These are phyloP conservation scores for Caenorhabditis virilis DNA, from an alignment of 2,888 invertebrate genomes.

Conservation along the genomic window DNA sequence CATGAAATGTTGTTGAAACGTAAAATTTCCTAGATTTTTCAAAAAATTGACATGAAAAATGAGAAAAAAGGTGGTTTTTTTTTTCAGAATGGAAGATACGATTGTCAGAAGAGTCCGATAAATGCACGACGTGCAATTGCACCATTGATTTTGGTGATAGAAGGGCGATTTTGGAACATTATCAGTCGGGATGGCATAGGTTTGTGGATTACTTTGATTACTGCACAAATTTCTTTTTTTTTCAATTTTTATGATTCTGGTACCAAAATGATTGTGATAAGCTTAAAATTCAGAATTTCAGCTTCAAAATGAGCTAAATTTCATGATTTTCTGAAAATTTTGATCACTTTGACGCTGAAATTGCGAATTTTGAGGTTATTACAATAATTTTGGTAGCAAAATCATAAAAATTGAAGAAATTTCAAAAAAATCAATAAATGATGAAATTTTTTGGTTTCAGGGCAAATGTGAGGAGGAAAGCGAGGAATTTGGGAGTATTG, in stretches of 20 bases:
- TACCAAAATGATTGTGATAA: too few species aligned
- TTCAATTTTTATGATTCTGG: too few species aligned
- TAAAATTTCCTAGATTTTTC: too few species aligned
- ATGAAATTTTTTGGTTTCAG: too few species aligned
- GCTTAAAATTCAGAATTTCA: not conserved
- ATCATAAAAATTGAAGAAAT: conserved; percentile 1
- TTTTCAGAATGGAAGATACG: conserved; percentile 37
- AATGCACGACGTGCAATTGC: conserved; percentile 36
- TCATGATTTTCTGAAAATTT: too few species aligned
- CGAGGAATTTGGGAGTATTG: conserved; percentile 20
- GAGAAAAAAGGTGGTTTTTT: too few species aligned
- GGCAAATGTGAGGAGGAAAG: conserved; percentile 25
- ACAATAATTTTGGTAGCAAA: not conserved
- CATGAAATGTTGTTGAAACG: too few species aligned
- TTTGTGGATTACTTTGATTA: conserved; percentile 6
- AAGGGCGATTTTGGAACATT: conserved; percentile 35
- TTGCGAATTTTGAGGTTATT: too few species aligned
- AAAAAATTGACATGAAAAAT: too few species aligned
- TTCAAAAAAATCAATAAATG: too few species aligned
- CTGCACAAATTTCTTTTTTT: not conserved
- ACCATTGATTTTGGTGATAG: conserved; percentile 35
- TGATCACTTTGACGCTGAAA: too few species aligned
- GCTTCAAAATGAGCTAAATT: too few species aligned
- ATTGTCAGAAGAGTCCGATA: conserved; percentile 28
- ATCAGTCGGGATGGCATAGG: conserved; percentile 39